Evolutionary conservation across 2,113 vertebrate species (phyloP), one percentile per base, ranked within the genome.

Genomic region (Numenius arquata): DNA sequence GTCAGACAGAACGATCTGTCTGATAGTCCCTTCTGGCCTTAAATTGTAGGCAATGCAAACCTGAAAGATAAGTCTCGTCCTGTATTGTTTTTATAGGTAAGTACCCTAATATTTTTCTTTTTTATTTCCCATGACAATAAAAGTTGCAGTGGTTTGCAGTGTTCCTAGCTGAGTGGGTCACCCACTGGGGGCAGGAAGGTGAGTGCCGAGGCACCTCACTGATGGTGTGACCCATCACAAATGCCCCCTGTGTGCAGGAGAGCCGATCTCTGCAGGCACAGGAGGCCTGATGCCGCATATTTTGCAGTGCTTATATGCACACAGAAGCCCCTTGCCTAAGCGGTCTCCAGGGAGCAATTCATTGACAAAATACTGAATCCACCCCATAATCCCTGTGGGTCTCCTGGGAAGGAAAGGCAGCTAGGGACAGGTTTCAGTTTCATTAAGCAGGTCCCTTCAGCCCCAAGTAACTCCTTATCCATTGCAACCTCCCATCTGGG

Each of bases 191-290:
- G 19, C 68, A 71, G 55, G 68, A 30, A 29, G 55, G 34, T 14
- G 15, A 52, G 75, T 32, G 52, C 68, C 0, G 0, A 5, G 71
- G 34, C 27, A 4, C 11, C 59, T 66, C 2, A 2, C 12, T 45
- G 12, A 1, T 0, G 0, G 3, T 3, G 30, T 22, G 47, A 74
- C 26, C 59, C 61, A 9, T 47, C 55, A 50, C 40, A 66, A 30
- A 2, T 9, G 2, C 18, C 29, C n/a, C 63, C 55, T 1, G 0
- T 3, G 20, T 3, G 27, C 34, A 38, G 30, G 8, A 84, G 20
- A n/a, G 5, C 40, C 0, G 0, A 38, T 53, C 25, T 72, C 87
- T n/a, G 52, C 77, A 91, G 76, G 40, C 77, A 82, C 26, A 8
- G 47, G 48, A 40, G 25, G 43, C 48, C 73, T 67, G 70, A 78